Evolutionary conservation across 2,797 vertebrate species (phyloP).

Genomic region (Myotis myotis): DNA sequence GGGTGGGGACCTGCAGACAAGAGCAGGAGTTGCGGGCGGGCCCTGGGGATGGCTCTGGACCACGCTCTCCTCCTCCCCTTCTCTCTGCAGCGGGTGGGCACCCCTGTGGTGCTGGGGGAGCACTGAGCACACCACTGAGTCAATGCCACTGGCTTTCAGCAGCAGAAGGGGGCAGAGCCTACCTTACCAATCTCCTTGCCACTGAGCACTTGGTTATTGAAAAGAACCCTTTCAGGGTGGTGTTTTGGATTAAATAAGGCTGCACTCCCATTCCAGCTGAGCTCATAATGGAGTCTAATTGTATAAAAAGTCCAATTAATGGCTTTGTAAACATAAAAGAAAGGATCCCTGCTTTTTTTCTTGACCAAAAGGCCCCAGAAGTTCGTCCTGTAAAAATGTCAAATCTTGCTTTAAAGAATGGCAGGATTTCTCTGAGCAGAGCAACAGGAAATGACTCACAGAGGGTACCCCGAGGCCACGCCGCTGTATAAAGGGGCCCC

Average conservation of each 20-base stretch:
- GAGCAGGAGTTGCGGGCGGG: not conserved
- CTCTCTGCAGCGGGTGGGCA: not conserved
- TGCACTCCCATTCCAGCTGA: constrained; percentile 45
- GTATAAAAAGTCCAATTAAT: constrained; percentile 82
- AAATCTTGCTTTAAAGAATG: constrained; percentile 64
- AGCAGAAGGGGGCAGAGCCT: not conserved
- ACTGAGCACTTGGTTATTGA: not conserved
- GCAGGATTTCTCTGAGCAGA: constrained; percentile 75
- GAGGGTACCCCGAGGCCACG: constrained; percentile 74
- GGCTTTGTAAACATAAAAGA: constrained; percentile 83
- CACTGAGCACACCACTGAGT: accelerated
- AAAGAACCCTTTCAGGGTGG: constrained; percentile 42
- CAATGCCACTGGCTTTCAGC: not conserved
- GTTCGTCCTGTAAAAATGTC: constrained; percentile 69
- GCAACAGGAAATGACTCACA: constrained; percentile 83
- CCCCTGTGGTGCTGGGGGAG: no score
- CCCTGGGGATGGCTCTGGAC: not conserved
- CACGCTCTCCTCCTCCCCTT: not conserved
- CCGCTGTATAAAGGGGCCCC: constrained; percentile 76
- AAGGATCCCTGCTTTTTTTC: constrained; percentile 74
- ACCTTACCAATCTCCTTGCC: not conserved
- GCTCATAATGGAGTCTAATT: constrained; percentile 78
- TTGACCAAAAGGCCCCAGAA: constrained; percentile 65
- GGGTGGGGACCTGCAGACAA: not conserved
- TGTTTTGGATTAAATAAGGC: constrained; percentile 70